phyloP scores from a whole-genome alignment of 2,888 invertebrate genomes.

The Eupithecia abbreviata region DNA sequence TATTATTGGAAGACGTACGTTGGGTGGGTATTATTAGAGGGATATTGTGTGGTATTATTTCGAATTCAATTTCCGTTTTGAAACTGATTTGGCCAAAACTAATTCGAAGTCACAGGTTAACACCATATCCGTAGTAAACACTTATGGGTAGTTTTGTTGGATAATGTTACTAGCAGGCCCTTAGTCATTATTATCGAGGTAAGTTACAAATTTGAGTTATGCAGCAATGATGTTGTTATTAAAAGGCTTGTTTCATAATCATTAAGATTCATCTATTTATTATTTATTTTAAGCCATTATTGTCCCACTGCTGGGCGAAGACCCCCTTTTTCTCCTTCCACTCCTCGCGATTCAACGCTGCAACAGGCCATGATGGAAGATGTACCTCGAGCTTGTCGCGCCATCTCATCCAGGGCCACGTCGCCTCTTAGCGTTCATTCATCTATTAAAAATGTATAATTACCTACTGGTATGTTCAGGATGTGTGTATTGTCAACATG shows the following conservation, averaged over 20 bases:
- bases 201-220: not conserved
- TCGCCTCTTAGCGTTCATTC: no score
- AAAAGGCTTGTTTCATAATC: not conserved
- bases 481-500: no score
- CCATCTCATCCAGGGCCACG: no score
- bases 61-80: constrained; percentile 32
- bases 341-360: no score
- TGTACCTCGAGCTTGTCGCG: no score
- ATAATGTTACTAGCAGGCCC: not conserved
- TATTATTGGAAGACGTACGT: constrained; percentile 11
- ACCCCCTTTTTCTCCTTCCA: no score
- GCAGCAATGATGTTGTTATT: not conserved
- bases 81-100: constrained; percentile 15
- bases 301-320: no score
- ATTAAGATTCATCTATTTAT: not conserved
- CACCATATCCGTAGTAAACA: not conserved
- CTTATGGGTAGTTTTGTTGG: not conserved
- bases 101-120: constrained; percentile 9
- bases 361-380: no score
- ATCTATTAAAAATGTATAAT: no score
- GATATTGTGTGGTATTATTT: constrained; percentile 17
- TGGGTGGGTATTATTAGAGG: not conserved
- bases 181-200: not conserved
- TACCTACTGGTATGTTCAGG: no score
- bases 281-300: no score